A percentile compares a stretch with the other conserved stretches of the same genome.
These are phyloP conservation scores for Boloria selene DNA, from an alignment of 2,888 invertebrate species.

Conservation along the genomic window DNA sequence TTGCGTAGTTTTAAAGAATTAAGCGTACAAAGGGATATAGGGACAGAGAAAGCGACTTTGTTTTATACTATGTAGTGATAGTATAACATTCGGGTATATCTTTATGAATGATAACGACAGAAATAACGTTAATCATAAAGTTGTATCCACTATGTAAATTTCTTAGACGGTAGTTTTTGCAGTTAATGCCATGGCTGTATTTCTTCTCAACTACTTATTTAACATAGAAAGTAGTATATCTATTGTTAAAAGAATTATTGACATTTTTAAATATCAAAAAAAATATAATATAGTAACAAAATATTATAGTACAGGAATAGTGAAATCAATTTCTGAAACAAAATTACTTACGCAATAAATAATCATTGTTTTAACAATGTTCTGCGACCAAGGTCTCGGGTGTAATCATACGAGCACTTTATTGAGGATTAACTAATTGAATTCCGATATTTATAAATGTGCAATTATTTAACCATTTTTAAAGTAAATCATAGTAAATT, in stretches of 20 bases:
- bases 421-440: background rate
- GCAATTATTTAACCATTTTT: background rate
- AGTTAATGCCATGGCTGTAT: constrained; percentile 20
- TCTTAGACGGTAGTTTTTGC: constrained; percentile 23
- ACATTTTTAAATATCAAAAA: too few species aligned
- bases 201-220: constrained; percentile 18
- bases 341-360: background rate
- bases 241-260: background rate
- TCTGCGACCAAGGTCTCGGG: background rate
- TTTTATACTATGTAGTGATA: too few species aligned
- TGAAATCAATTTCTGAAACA: too few species aligned
- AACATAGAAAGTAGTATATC: background rate
- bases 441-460: constrained; percentile 11
- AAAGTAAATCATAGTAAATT: background rate
- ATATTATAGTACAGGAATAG: too few species aligned
- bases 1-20: too few species aligned
- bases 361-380: background rate
- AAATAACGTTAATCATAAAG: too few species aligned
- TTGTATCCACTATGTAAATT: constrained; percentile 24
- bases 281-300: too few species aligned
- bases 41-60: too few species aligned
- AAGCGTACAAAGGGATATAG: too few species aligned
- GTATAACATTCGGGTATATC: too few species aligned
- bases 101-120: too few species aligned
- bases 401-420: background rate